Conservation (phyloP, 2,797 vertebrate species). For the Pterois miles region DNA sequence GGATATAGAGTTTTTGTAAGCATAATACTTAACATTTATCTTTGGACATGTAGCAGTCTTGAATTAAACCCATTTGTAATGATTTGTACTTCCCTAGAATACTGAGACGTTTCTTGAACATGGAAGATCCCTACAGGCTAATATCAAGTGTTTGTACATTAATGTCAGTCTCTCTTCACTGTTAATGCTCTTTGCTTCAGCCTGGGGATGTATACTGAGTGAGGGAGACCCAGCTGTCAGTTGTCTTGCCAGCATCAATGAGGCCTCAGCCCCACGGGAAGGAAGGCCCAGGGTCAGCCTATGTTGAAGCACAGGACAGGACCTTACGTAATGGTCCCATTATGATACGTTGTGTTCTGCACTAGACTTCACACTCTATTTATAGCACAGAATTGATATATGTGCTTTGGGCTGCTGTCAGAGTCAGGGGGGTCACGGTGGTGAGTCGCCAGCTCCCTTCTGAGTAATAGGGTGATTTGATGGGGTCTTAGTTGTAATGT, state of each 20-base stretch:
- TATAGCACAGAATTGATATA: constrained; percentile 56
- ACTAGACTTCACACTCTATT: constrained; percentile 57
- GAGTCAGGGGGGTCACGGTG: not conserved
- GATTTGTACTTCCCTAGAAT: not conserved
- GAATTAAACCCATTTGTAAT: not conserved
- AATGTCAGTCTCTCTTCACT: not conserved
- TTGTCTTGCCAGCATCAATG: not conserved
- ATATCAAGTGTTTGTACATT: constrained; percentile 1
- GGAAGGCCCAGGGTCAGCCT: constrained; percentile 15
- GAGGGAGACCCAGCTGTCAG: constrained; percentile 24
- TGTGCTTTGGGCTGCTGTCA: constrained; percentile 19
- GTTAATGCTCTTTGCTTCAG: not conserved
- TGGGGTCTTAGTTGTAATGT: not conserved
- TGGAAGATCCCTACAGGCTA: not conserved
- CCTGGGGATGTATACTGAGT: not conserved
- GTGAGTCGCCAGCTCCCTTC: not conserved
- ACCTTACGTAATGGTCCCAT: constrained; percentile 57
- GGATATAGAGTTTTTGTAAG: not conserved
- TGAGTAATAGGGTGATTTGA: not conserved
- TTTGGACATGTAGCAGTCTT: not conserved
- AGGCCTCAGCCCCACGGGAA: not conserved
- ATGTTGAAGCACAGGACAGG: constrained; percentile 21
- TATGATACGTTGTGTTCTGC: constrained; percentile 50
- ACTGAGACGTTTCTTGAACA: constrained; percentile 10
- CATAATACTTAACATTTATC: not conserved